Percentiles rank a stretch among this genome's conserved stretches.
phyloP scores from a whole-genome alignment of 2,113 vertebrate genomes.

The Lipophrys pholis region DNA sequence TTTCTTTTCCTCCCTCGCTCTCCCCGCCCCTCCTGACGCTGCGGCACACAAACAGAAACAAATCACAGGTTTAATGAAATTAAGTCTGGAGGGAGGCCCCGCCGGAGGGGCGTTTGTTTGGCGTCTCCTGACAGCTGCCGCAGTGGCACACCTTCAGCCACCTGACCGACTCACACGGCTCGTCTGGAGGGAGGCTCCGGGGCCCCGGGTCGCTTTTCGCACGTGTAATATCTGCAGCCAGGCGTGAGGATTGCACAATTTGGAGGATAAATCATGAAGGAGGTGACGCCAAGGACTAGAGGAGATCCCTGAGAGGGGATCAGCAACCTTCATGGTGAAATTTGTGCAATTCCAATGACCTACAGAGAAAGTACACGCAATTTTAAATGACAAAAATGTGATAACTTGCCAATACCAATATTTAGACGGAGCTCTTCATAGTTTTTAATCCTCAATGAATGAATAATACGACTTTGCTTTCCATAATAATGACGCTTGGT shows the following conservation, averaged over 20 bases:
- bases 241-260: constrained; percentile 11
- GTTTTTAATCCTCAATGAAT: too few relatives aligned
- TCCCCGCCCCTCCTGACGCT: constrained; percentile 36
- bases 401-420: too few relatives aligned
- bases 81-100: constrained; percentile 45
- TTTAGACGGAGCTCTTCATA: too few relatives aligned
- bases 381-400: neutral
- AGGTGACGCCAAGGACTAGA: constrained; percentile 8
- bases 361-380: too few relatives aligned
- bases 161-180: constrained; percentile 33
- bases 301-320: constrained; percentile 13
- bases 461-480: too few relatives aligned
- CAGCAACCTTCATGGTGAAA: constrained; percentile 3
- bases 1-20: neutral
- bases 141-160: constrained; percentile 58
- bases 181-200: constrained; percentile 13
- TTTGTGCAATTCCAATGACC: constrained; percentile 1
- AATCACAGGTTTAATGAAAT: constrained; percentile 78
- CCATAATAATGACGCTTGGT: too few relatives aligned
- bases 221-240: constrained; percentile 29
- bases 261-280: constrained; percentile 41
- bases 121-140: constrained; percentile 61
- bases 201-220: constrained; percentile 2
- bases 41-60: constrained; percentile 78
- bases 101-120: constrained; percentile 46